Evolutionary conservation across 2,888 invertebrate species (phyloP).

Genomic region (Andrena minutula): DNA sequence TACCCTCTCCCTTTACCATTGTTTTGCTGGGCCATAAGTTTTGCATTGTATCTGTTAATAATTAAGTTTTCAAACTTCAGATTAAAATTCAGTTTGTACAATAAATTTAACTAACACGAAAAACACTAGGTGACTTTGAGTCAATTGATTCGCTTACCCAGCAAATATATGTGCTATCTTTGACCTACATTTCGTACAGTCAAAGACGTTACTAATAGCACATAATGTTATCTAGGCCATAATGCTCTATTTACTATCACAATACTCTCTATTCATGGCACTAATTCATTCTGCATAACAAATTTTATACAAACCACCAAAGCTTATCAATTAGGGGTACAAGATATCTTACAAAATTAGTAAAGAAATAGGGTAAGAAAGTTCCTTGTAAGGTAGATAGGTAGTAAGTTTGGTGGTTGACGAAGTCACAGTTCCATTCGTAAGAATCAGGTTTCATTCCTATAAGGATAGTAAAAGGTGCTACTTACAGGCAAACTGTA

Average conservation of each 20-base stretch:
- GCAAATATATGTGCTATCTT: slow-evolving; percentile 75
- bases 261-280: slow-evolving; percentile 74
- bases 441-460: slow-evolving; percentile 67
- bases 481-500: slow-evolving; percentile 62
- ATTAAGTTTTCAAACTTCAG: background rate
- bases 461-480: slow-evolving; percentile 69
- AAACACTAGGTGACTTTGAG: background rate
- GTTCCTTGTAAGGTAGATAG: slow-evolving; percentile 19
- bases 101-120: background rate
- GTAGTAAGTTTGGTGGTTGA: slow-evolving; percentile 71
- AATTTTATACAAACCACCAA: slow-evolving; percentile 73
- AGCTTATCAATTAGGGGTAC: slow-evolving; percentile 67
- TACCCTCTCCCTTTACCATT: slow-evolving; percentile 83
- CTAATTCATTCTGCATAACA: slow-evolving; percentile 75
- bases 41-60: background rate
- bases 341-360: slow-evolving; percentile 36
- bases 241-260: slow-evolving; percentile 81
- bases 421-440: slow-evolving; percentile 54
- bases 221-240: slow-evolving; percentile 78
- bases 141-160: slow-evolving; percentile 58
- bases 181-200: slow-evolving; percentile 75
- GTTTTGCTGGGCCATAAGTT: slow-evolving; percentile 63
- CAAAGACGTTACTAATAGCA: slow-evolving; percentile 72
- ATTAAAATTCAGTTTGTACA: slow-evolving; percentile 4
- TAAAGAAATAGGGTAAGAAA: slow-evolving; percentile 26